These are phyloP conservation scores for Paramuricea clavata DNA, from an alignment of 92 coral and sea anemone genomes.

Conservation along the genomic window DNA sequence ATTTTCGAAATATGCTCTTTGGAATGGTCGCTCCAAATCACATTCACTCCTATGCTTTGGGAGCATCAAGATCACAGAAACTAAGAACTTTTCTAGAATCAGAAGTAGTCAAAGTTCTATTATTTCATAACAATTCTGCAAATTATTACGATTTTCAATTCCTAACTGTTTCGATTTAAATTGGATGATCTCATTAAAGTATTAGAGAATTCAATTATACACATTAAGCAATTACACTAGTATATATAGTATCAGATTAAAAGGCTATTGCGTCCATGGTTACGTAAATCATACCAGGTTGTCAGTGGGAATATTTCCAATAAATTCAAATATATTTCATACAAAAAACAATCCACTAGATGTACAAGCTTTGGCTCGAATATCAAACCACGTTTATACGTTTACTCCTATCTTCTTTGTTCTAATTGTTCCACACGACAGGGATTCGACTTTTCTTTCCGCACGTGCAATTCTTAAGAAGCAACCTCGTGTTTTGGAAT, in stretches of 20 bases:
- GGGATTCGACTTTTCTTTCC: constrained; percentile 31
- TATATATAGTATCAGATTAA: not conserved
- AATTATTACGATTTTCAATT: not conserved
- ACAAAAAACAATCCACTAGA: no score
- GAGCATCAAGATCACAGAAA: constrained; percentile 41
- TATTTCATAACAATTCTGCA: not conserved
- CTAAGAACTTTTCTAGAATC: not conserved
- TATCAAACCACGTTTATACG: constrained; percentile 6
- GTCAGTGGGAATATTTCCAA: not conserved
- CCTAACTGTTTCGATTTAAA: not conserved
- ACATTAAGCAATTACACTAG: not conserved
- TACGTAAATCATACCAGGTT: not conserved
- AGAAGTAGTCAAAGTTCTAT: constrained; percentile 6
- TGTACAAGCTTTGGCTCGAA: not conserved
- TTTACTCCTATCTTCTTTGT: constrained; percentile 27
- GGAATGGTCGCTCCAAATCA: constrained; percentile 48
- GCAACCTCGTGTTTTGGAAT: constrained; percentile 41
- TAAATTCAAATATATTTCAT: no score
- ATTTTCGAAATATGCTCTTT: constrained; percentile 43
- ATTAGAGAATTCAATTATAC: not conserved
- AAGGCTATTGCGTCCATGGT: not conserved
- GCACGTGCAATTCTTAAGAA: constrained; percentile 44
- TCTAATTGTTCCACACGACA: constrained; percentile 23
- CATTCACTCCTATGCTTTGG: constrained; percentile 42
- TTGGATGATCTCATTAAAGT: not conserved